Evolutionary conservation across 2,797 vertebrate species (phyloP), one percentile per base, ranked within the genome.

Genomic region (Anisognathus igniventris): DNA sequence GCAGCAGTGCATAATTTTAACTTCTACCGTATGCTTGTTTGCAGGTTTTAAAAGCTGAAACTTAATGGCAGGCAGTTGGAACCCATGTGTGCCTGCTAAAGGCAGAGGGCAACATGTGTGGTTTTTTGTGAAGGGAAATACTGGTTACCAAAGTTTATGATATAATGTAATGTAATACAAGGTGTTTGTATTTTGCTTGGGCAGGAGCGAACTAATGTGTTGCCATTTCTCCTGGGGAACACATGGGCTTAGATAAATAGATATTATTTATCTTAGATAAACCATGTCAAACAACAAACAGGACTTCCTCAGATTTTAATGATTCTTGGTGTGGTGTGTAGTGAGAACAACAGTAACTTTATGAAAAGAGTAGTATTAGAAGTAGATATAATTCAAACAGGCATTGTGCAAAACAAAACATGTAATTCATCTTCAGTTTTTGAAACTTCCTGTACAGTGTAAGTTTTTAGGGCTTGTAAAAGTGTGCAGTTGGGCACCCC

Each of bases 21-120:
- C 64, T 93, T 88, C 75, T 65, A 53, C 62, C 4, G 4, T 84
- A 22, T 79, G 62, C 90, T 80, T 78, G 72, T 84, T 93, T 86
- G 88, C 54, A 89, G 30, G 74, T 92, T 95, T 97, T 88, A 86
- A 95, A 95, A 88, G 87, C 74, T 86, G 76, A 87, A 67, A 68
- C 67, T 86, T 83, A 85, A 70, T 83, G 64, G 61, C 79, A 90
- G 73, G 30, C 86, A 85, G 77, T 78, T 65, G 77, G n/a, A 80
- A 78, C 39, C 57, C 75, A 68, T 35, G 54, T 95, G 83, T 70
- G 94, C 54, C 74, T n/a, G 24, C 50, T 73, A 50, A 92, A 80
- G 37, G 44, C 7, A 8, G 73, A 93, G 80, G 73, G 73, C 88
- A 71, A 64, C 73, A 44, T 33, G 9, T 79, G 75, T 5, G 6